Evolutionary conservation across 2,888 invertebrate species (phyloP).

Genomic region (Dione juno): DNA sequence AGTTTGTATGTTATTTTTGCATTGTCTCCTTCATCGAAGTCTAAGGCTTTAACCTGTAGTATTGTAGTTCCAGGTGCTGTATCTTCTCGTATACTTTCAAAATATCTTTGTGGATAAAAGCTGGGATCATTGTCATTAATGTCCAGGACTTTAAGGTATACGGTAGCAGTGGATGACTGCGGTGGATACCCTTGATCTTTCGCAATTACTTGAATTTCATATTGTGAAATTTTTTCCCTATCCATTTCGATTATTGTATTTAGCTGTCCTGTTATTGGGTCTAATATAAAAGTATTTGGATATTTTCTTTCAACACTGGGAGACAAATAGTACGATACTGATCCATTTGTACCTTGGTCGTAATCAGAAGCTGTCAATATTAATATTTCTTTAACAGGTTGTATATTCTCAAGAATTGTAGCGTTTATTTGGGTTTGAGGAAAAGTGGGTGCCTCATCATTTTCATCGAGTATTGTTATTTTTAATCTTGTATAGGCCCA

Average conservation of each 20-base stretch:
- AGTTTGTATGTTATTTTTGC: constrained; percentile 90
- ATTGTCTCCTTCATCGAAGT: constrained; percentile 95
- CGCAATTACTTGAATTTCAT: constrained; percentile 93
- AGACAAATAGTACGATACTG: constrained; percentile 92
- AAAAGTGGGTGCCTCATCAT: constrained; percentile 96
- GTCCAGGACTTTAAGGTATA: constrained; percentile 91
- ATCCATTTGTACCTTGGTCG: constrained; percentile 96
- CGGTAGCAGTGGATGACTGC: constrained; percentile 94
- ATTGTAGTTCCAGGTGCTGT: constrained; percentile 85
- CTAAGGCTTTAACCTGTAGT: constrained; percentile 90
- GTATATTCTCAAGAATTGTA: constrained; percentile 90
- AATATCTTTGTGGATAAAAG: constrained; percentile 95
- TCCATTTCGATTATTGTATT: constrained; percentile 91
- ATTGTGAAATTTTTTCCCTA: constrained; percentile 90
- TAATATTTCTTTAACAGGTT: constrained; percentile 90
- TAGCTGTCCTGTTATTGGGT: constrained; percentile 92
- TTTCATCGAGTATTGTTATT: constrained; percentile 96
- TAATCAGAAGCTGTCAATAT: constrained; percentile 94
- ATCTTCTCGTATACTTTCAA: constrained; percentile 89
- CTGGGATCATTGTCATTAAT: constrained; percentile 96
- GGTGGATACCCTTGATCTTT: constrained; percentile 96
- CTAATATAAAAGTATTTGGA: constrained; percentile 92
- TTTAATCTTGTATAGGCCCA: constrained; percentile 95
- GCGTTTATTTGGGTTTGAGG: constrained; percentile 89
- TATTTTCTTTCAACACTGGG: constrained; percentile 90